Base-by-base conservation (phyloP, 2,797 vertebrate species). In the Anabacerthia variegaticeps region DNA sequence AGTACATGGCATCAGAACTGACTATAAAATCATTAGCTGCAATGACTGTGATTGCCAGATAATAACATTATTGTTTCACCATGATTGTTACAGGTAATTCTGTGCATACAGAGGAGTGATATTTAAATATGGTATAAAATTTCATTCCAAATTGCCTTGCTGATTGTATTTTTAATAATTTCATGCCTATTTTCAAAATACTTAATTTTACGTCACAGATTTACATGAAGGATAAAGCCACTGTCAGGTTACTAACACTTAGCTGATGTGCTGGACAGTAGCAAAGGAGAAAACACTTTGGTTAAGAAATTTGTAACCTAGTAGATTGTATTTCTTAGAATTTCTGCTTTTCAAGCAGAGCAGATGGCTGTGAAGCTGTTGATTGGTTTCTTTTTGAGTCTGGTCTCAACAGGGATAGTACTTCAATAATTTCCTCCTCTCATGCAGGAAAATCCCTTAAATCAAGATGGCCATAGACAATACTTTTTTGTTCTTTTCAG, bases 81-180 rank as follows among this genome's bases (percentile, higher is more conserved):
- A 1, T 39, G 62, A 81, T 91, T 78, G 85, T 85, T 89, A 80
- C 17, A 69, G 87, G 68, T 78, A 36, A 66, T 66, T 85, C 76
- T 20, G 1, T 81, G 74, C 37, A n/a, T 82, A 22, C 37, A 66
- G 65, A 83, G 59, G 37, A 71, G 41, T 92, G 90, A 68, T 62
- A 85, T 48, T 92, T 85, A 95, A 85, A 92, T 91, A 46, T 16
- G 22, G 34, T 79, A n/a, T 68, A 37, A 92, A 67, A 89, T 90
- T 66, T 66, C 76, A 65, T 41, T 93, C 52, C 1, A 5, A 61
- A 92, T 88, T 73, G 79, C 24, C 41, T 76, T 79, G 24, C 28
- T 95, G 69, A 74, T 87, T 90, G 86, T 95, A 37, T 87, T 95
- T 93, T 94, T 56, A 90, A 52, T 84, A 22, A 79, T 96, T 92